Evolutionary conservation across 64 coral and sea anemone species (phyloP).

Genomic region (Catalaphyllia jardinei): DNA sequence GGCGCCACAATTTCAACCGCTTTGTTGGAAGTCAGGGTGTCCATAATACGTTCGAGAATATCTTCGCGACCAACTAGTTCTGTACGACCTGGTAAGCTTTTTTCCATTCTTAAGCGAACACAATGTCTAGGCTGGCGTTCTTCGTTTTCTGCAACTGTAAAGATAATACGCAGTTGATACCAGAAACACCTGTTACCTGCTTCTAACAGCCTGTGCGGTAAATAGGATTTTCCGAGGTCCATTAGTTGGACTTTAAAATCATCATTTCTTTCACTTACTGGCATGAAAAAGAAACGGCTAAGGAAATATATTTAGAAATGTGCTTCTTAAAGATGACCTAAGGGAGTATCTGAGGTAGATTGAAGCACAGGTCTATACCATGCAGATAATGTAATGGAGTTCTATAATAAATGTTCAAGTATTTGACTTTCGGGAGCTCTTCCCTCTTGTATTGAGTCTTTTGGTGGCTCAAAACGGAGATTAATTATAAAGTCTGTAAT

Average conservation of each 20-base stretch:
- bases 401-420: no score
- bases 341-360: no score
- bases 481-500: no score
- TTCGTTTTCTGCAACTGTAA: background rate
- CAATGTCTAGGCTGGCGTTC: background rate
- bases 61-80: constrained; percentile 33
- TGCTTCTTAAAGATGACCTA: no score
- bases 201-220: no score
- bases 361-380: no score
- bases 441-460: no score
- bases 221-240: background rate
- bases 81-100: constrained; percentile 1
- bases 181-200: background rate
- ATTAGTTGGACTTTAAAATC: background rate
- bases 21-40: background rate
- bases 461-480: no score
- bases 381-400: no score
- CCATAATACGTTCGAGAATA: background rate
- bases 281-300: no score
- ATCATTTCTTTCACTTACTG: background rate
- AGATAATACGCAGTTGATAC: background rate
- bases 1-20: constrained; percentile 47
- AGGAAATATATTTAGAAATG: no score
- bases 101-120: background rate
- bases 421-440: no score